Evolutionary conservation across 2,888 invertebrate genomes (phyloP).

Genomic region (Dryococelus australis): DNA sequence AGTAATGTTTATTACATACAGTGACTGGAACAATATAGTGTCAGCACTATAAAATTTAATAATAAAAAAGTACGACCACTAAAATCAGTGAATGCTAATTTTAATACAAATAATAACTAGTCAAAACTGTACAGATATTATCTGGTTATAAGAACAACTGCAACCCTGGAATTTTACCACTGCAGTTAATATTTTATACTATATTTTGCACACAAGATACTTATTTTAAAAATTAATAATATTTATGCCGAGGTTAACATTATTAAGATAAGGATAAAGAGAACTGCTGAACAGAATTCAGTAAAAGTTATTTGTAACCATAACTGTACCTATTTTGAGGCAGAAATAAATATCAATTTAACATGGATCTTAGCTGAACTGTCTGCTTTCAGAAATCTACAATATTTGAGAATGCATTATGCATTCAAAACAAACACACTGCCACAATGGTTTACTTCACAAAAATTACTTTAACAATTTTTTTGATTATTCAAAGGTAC

Average conservation of each 20-base stretch:
- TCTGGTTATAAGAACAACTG: background rate
- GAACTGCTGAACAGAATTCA: too few relatives aligned
- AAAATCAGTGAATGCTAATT: too few relatives aligned
- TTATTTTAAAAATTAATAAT: background rate
- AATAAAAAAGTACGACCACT: too few relatives aligned
- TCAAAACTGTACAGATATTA: background rate
- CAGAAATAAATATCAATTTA: background rate
- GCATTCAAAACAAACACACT: background rate
- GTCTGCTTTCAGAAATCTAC: background rate
- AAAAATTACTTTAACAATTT: background rate
- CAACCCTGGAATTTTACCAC: background rate
- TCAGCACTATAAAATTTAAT: too few relatives aligned
- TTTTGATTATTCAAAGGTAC: background rate
- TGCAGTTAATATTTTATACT: background rate
- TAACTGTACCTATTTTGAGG: background rate
- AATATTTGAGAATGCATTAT: background rate
- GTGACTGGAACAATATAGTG: too few relatives aligned
- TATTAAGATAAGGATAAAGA: background rate
- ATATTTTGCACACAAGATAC: background rate
- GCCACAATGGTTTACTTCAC: background rate
- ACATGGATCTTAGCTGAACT: background rate
- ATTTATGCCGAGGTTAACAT: background rate
- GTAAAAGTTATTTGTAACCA: background rate
- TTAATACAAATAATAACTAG: too few relatives aligned
- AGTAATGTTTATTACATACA: too few relatives aligned